phyloP scores from a whole-genome alignment of 2,888 invertebrate species.

The Onchidella celtica region DNA sequence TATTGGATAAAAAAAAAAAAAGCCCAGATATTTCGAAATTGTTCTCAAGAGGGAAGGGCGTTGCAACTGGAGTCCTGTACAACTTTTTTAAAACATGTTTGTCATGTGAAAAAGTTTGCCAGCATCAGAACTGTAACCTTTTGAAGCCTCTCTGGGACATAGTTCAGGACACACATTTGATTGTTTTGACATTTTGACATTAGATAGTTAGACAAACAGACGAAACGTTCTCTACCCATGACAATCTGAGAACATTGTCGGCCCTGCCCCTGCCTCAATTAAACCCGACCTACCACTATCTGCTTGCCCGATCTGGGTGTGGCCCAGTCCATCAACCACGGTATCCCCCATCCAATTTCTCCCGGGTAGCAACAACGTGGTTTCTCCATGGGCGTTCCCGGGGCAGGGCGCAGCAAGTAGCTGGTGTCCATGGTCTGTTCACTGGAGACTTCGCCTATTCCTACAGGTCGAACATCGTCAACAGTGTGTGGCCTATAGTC shows the following conservation, averaged over 20 bases:
- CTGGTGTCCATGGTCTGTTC: constrained; percentile 69
- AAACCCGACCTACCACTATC: constrained; percentile 66
- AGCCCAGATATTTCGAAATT: neutral
- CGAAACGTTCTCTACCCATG: no score
- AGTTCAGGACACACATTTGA: no score
- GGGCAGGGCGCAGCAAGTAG: constrained; percentile 71
- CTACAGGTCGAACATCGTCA: constrained; percentile 66
- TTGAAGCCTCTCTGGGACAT: no score
- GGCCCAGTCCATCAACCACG: constrained; percentile 59
- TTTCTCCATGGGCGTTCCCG: constrained; percentile 63
- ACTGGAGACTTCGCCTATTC: constrained; percentile 68
- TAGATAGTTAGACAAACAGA: no score
- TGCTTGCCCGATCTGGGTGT: constrained; percentile 65
- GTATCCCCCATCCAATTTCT: constrained; percentile 74
- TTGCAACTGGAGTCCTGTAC: no score
- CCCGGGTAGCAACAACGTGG: constrained; percentile 67
- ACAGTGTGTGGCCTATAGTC: constrained; percentile 68
- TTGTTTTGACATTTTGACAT: no score
- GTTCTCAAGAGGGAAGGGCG: no score
- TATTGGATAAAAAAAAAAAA: neutral
- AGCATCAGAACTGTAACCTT: no score
- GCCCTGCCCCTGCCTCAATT: no score
- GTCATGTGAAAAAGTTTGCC: no score
- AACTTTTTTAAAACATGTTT: no score
- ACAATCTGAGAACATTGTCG: no score